Conservation (phyloP, 2,797 vertebrate genomes). For the Eulemur mongoz region DNA sequence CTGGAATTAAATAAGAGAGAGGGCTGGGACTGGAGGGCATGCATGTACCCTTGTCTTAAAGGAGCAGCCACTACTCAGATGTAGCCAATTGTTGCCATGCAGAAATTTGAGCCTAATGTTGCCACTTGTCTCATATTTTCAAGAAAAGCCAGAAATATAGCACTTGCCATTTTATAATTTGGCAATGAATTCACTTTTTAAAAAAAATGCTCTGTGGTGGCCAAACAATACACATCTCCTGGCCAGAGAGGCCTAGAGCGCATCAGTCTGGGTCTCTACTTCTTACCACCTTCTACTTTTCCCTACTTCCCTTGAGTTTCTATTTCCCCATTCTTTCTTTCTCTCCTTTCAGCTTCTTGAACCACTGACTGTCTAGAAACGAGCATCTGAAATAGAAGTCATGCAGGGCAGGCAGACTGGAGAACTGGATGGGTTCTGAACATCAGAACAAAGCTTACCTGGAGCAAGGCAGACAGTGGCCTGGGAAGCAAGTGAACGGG, state of each 20-base stretch:
- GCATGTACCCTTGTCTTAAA: not conserved
- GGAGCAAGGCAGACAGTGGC: not conserved
- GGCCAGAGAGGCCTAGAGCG: not conserved
- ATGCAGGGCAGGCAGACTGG: not conserved
- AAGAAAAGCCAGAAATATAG: slow-evolving; percentile 47
- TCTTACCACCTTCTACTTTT: not conserved
- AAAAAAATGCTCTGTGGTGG: not conserved
- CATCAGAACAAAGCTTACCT: not conserved
- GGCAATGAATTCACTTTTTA: slow-evolving; percentile 16
- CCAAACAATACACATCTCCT: slow-evolving; percentile 48
- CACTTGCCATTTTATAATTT: slow-evolving; percentile 57
- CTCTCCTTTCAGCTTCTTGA: not conserved
- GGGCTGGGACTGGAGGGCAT: not conserved
- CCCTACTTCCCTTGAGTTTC: not conserved
- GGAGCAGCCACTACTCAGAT: not conserved
- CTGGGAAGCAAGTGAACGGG: not conserved
- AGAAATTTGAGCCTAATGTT: slow-evolving; percentile 33
- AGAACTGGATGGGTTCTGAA: not conserved
- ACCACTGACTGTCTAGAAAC: not conserved
- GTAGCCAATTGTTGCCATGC: not conserved
- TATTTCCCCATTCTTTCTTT: not conserved
- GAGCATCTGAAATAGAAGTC: not conserved
- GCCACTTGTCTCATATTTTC: slow-evolving; percentile 16
- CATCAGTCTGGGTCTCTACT: not conserved
- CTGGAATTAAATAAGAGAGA: not conserved